A percentile compares a stretch with the other conserved stretches of the same genome.
These are phyloP conservation scores for Brachyopa scutellaris DNA, from an alignment of 2,888 invertebrate species.

Conservation along the genomic window DNA sequence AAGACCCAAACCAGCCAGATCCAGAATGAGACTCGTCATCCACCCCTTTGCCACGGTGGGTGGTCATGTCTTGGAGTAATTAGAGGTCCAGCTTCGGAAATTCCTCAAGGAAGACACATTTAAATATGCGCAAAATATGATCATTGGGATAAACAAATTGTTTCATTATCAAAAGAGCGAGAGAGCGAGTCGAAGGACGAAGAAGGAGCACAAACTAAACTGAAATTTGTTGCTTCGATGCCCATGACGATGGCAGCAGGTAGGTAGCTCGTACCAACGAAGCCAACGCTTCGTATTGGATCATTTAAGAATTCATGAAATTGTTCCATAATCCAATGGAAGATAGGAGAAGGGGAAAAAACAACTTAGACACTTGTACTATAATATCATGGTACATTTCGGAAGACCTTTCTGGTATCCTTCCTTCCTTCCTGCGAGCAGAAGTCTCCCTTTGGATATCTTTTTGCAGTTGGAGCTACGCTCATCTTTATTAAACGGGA, in stretches of 20 bases:
- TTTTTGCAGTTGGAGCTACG: conserved; percentile 12
- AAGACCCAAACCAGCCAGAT: conserved; percentile 45
- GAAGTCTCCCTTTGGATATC: conserved; percentile 2
- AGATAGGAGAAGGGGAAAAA: conserved; percentile 17
- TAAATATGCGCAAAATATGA: conserved; percentile 54
- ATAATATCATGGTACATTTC: conserved; percentile 60
- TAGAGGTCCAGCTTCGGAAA: conserved; percentile 27
- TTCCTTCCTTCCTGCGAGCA: not conserved
- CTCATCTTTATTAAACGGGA: conserved; percentile 69
- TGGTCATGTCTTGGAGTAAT: conserved; percentile 31
- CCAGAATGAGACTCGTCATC: conserved; percentile 42
- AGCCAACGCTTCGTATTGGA: conserved; percentile 52
- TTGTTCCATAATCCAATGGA: conserved; percentile 65
- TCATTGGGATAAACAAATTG: conserved; percentile 62
- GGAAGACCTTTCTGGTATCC: conserved; percentile 42
- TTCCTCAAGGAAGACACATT: conserved; percentile 10
- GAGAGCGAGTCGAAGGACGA: not conserved
- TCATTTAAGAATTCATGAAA: conserved; percentile 70
- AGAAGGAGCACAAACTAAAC: not conserved
- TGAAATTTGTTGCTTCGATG: conserved; percentile 65
- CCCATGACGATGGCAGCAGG: conserved; percentile 42
- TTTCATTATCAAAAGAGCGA: conserved; percentile 59
- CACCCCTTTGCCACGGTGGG: not conserved
- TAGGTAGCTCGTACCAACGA: conserved; percentile 60
- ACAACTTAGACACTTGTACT: conserved; percentile 54